Conservation (phyloP, 1,140 invertebrate genomes). For the Diplogasteroides magnus region DNA sequence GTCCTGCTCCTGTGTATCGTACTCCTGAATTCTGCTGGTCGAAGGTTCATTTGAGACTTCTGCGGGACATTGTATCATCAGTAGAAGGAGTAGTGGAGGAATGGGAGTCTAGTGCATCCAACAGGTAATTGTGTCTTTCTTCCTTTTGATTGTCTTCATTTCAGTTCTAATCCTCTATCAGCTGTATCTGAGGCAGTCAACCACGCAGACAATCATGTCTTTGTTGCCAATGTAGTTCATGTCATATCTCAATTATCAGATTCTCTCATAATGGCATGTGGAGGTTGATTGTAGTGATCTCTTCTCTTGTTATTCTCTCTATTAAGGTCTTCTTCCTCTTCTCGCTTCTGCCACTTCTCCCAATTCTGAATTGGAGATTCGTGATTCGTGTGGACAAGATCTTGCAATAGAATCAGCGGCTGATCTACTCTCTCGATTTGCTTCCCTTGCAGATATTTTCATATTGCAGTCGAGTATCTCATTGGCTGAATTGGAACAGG, state of each 20-base stretch:
- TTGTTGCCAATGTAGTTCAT: slow-evolving; percentile 97
- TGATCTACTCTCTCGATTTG: slow-evolving; percentile 87
- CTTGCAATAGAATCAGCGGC: slow-evolving; percentile 96
- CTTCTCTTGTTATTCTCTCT: not conserved
- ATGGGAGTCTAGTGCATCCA: slow-evolving; percentile 66
- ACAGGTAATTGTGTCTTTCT: not conserved
- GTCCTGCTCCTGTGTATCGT: slow-evolving; percentile 91
- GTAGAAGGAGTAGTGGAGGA: slow-evolving; percentile 95
- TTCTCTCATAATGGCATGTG: slow-evolving; percentile 97
- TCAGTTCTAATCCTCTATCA: not conserved
- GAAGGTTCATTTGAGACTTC: slow-evolving; percentile 79
- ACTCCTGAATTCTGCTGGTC: slow-evolving; percentile 99
- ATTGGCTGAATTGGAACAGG: slow-evolving; percentile 89
- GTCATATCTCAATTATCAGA: slow-evolving; percentile 96
- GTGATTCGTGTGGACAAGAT: slow-evolving; percentile 88
- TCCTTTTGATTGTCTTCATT: not conserved
- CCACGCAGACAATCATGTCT: slow-evolving; percentile 74
- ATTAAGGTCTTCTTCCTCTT: slow-evolving; percentile 74
- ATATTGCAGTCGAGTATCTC: slow-evolving; percentile 91
- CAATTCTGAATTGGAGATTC: slow-evolving; percentile 94
- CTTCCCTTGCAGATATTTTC: slow-evolving; percentile 94
- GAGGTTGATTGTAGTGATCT: slow-evolving; percentile 59
- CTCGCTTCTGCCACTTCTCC: slow-evolving; percentile 95
- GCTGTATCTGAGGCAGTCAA: slow-evolving; percentile 18
- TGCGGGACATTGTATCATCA: slow-evolving; percentile 92